Evolutionary conservation across 2,888 invertebrate genomes (phyloP), one percentile per base, ranked within the genome.

Genomic region (Cyrtodaria siliqua): DNA sequence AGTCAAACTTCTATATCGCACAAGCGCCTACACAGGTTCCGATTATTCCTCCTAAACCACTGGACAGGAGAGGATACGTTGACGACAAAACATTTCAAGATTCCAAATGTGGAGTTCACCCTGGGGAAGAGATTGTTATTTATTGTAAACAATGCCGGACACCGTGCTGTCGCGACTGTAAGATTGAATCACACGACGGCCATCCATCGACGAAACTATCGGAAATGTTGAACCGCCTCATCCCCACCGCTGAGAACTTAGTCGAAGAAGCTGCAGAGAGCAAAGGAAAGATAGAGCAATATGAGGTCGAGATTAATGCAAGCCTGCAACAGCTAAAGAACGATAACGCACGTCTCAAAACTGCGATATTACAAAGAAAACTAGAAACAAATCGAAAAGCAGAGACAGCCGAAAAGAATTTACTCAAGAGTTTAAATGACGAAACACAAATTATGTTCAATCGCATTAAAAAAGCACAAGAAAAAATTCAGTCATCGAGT

Each of bases 161-260:
- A 8, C 27, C 60, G 2, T 60, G 60, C 16, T 60, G 60, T 40
- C 60, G 60, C 2, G 60, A 60, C 9, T 60, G 60, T 9, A 60
- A 60, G 23, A 60, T 60, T 16, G 60, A 60, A 29, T n/a, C 2
- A 14, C 60, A 60, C 27, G 60, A 60, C 29, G 60, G 60, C 12
- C 60, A 60, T 60, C 18, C n/a, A 4, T 60, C 60, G 6, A 47
- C 49, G n/a, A 60, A 60, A 49, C 60, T 60, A 14, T 44, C 18
- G 24, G 29, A 38, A 8, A 47, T 29, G 18, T 20, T 20, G 0
- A 49, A 29, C 9, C 26, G 24, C 9, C 47, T 60, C 1, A 8
- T 60, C 1, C 40, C 38, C 2, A 29, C 44, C 29, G 60, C 60
- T n/a, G 47, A 40, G 2, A 33, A 60, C 16, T 20, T 60, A 29